Evolutionary conservation across 2,888 invertebrate species (phyloP).

Genomic region (Ctena decussata): DNA sequence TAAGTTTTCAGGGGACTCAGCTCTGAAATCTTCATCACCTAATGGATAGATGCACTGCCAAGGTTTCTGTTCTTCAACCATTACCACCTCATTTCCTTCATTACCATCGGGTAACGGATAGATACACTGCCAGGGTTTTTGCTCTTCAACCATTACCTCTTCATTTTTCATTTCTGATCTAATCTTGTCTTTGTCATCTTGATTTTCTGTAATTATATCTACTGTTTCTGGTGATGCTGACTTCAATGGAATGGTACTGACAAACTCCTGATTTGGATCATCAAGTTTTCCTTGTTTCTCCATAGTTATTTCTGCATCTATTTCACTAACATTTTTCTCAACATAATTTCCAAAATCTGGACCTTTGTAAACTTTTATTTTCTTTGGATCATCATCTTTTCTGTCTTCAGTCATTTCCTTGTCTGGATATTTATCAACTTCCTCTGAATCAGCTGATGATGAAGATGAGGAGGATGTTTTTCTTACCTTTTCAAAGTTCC

Average conservation of each 20-base stretch:
- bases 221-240: neutral
- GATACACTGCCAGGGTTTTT: neutral
- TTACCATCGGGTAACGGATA: neutral
- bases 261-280: no score
- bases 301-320: neutral
- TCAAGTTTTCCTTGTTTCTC: no score
- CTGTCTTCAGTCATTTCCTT: neutral
- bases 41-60: neutral
- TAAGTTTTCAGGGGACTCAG: neutral
- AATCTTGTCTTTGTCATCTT: no score
- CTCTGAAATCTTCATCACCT: neutral
- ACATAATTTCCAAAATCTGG: neutral
- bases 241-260: neutral
- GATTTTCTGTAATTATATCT: neutral
- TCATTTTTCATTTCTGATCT: no score
- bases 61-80: neutral
- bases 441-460: constrained; percentile 22
- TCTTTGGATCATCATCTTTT: neutral
- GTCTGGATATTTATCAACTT: constrained; percentile 6
- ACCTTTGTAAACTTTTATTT: neutral
- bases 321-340: neutral
- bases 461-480: constrained; percentile 45
- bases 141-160: neutral
- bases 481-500: constrained; percentile 57
- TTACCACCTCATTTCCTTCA: neutral